Conservation (phyloP, 2,888 invertebrate genomes). For the Apantesis nais region DNA sequence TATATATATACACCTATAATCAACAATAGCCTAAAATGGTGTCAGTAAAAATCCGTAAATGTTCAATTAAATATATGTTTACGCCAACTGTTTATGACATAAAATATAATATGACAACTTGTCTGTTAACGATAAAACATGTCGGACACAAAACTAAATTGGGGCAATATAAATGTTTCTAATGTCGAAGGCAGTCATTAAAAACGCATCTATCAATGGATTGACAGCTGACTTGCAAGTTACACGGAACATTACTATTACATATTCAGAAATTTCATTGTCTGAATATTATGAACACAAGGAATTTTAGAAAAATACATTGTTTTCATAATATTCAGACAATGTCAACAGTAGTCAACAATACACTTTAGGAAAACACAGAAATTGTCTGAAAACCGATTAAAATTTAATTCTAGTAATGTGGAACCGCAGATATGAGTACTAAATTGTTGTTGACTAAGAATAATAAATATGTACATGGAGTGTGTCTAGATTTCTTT, state of each 20-base stretch:
- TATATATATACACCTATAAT: neutral
- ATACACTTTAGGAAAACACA: neutral
- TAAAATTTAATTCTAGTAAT: too few species aligned
- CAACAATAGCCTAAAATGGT: neutral
- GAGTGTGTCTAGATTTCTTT: too few species aligned
- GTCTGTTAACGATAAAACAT: constrained; percentile 1
- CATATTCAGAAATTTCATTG: constrained; percentile 22
- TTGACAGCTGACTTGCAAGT: constrained; percentile 38
- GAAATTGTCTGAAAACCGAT: too few species aligned
- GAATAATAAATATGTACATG: too few species aligned
- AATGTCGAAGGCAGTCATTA: constrained; percentile 47
- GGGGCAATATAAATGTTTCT: constrained; percentile 20
- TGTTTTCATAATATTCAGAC: too few species aligned
- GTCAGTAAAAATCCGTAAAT: neutral
- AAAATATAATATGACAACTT: neutral
- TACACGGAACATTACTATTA: constrained; percentile 22
- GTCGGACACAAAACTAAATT: neutral
- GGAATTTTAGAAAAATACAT: too few species aligned
- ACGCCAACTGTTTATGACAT: neutral
- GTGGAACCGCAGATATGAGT: too few species aligned
- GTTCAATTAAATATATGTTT: neutral
- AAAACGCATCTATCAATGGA: constrained; percentile 56
- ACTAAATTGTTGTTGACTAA: too few species aligned
- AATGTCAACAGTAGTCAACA: too few species aligned
- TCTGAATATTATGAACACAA: too few species aligned